Evolutionary conservation across 2,888 invertebrate species (phyloP).

Genomic region (Chymomyza amoena): DNA sequence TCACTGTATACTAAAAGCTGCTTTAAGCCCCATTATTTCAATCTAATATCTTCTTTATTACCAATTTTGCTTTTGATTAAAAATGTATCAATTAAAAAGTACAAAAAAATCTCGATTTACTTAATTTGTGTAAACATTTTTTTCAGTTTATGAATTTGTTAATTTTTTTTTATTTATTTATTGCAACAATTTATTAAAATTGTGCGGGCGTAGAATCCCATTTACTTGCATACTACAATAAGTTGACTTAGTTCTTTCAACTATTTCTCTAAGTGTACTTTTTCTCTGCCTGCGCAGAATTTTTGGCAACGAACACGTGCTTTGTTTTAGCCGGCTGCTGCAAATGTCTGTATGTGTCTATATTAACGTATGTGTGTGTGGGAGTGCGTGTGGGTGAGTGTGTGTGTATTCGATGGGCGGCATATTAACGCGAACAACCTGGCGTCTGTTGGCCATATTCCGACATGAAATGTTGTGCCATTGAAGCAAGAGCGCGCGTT

Average conservation of each 20-base stretch:
- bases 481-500: constrained; percentile 6
- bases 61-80: too few species aligned
- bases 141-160: too few species aligned
- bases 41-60: too few species aligned
- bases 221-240: not conserved
- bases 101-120: too few species aligned
- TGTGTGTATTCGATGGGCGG: constrained; percentile 22
- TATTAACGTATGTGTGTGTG: not conserved
- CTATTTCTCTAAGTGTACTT: constrained; percentile 22
- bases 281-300: constrained; percentile 28
- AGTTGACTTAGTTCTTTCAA: too few species aligned
- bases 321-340: constrained; percentile 6
- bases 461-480: not conserved
- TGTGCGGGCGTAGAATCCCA: too few species aligned
- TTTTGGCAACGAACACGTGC: constrained; percentile 47
- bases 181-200: too few species aligned
- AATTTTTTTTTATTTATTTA: too few species aligned
- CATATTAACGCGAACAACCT: constrained; percentile 55
- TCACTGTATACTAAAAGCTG: too few species aligned
- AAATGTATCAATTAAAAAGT: too few species aligned
- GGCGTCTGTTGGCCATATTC: constrained; percentile 10
- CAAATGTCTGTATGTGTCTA: not conserved
- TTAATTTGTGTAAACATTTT: too few species aligned
- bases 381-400: constrained; percentile 6
- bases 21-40: too few species aligned